Evolutionary conservation across 2,888 invertebrate genomes (phyloP).

Genomic region (Elysia crispata): DNA sequence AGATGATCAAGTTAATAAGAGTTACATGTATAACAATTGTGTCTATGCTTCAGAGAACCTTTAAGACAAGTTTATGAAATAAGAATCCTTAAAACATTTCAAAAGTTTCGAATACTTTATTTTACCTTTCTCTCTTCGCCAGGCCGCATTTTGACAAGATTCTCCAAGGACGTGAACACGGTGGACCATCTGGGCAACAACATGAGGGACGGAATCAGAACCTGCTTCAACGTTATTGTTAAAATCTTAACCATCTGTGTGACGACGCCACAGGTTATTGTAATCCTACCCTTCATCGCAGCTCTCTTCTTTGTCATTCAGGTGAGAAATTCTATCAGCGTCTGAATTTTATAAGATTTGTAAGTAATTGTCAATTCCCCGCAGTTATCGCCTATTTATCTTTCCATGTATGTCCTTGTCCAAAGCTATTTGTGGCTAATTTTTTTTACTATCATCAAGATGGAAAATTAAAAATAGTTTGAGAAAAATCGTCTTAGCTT

Average conservation of each 20-base stretch:
- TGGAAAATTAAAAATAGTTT: too few relatives aligned
- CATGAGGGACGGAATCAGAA: conserved; percentile 55
- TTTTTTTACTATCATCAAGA: too few relatives aligned
- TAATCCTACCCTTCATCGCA: conserved; percentile 59
- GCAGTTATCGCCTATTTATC: too few relatives aligned
- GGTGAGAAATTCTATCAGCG: conserved; percentile 50
- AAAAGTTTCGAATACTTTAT: neutral
- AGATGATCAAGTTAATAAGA: too few relatives aligned
- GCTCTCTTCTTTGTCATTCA: conserved; percentile 58
- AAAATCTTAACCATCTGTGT: conserved; percentile 63
- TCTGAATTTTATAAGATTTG: conserved; percentile 65
- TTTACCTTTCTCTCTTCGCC: conserved; percentile 57
- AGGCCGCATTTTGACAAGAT: conserved; percentile 76
- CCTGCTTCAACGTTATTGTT: conserved; percentile 55
- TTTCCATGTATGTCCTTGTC: too few relatives aligned
- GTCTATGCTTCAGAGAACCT: too few relatives aligned
- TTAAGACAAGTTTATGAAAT: too few relatives aligned
- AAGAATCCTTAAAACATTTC: too few relatives aligned
- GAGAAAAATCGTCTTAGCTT: too few relatives aligned
- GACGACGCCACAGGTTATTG: conserved; percentile 66
- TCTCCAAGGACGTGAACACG: conserved; percentile 70
- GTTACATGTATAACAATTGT: too few relatives aligned
- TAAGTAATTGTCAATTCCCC: too few relatives aligned
- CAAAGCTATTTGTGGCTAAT: too few relatives aligned
- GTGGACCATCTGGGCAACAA: conserved; percentile 62